Conservation (phyloP, 2,888 invertebrate genomes). For the Dione juno region DNA sequence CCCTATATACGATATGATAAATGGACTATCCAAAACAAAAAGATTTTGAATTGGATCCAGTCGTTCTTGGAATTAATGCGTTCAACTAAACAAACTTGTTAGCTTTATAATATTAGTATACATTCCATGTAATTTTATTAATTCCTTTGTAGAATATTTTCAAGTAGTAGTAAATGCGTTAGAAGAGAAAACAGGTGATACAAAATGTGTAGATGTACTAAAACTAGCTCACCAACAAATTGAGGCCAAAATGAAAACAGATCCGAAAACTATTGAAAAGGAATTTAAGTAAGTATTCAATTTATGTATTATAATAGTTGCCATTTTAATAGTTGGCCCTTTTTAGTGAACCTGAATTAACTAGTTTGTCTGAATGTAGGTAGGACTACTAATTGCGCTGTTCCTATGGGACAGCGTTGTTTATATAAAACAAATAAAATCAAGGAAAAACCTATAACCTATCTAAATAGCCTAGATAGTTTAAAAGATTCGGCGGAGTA, state of each 20-base stretch:
- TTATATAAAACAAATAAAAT: too few relatives aligned
- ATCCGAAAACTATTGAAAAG: constrained; percentile 83
- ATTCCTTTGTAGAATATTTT: constrained; percentile 87
- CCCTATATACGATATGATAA: too few relatives aligned
- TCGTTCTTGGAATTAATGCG: background rate
- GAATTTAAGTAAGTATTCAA: constrained; percentile 85
- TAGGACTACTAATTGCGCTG: too few relatives aligned
- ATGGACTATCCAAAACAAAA: too few relatives aligned
- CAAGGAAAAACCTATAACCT: too few relatives aligned
- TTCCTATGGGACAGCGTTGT: too few relatives aligned
- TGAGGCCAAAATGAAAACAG: constrained; percentile 81
- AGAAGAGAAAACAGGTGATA: constrained; percentile 82
- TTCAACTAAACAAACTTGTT: background rate
- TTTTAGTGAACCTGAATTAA: too few relatives aligned
- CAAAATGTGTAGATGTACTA: constrained; percentile 87
- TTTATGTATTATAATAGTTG: background rate
- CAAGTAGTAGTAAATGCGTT: constrained; percentile 91
- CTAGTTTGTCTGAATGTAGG: too few relatives aligned
- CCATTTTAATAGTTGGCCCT: too few relatives aligned
- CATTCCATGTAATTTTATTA: background rate
- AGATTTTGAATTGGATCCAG: background rate
- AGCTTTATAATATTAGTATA: background rate
- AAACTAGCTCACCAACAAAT: constrained; percentile 87
- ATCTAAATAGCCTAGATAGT: too few relatives aligned
- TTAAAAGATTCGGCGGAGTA: too few relatives aligned